Percentiles rank a stretch among this genome's conserved stretches.
Conservation (phyloP, 2,113 vertebrate genomes). For the Eublepharis macularius region DNA sequence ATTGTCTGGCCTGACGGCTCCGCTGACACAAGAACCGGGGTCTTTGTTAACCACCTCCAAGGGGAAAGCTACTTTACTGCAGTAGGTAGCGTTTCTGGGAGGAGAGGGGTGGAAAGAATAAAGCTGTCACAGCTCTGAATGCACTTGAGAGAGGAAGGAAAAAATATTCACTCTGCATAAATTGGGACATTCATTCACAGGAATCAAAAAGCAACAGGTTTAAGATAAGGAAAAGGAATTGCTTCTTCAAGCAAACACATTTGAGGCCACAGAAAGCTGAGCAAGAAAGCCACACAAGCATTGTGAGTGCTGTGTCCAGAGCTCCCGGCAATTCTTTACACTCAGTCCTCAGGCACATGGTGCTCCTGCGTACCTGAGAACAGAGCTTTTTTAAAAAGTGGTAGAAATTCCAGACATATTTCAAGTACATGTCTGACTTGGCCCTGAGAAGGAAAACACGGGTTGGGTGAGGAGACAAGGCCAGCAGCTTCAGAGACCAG, state of each 20-base stretch:
- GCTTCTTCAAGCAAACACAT: neutral
- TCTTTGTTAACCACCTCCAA: constrained; percentile 80
- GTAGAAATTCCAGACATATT: no score
- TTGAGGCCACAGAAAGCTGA: neutral
- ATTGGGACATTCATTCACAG: neutral
- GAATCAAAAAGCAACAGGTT: neutral
- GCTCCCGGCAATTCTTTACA: no score
- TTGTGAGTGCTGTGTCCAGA: no score
- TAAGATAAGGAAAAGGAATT: neutral
- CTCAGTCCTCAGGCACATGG: no score
- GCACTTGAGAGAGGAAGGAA: neutral
- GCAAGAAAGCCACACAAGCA: neutral
- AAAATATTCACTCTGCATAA: neutral
- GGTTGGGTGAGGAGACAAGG: no score
- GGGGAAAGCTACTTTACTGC: constrained; percentile 84
- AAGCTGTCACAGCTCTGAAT: neutral
- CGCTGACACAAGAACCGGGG: constrained; percentile 69
- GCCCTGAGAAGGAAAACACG: no score
- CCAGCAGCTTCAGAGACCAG: no score
- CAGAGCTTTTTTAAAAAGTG: no score
- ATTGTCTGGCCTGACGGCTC: constrained; percentile 52
- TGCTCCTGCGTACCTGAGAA: no score
- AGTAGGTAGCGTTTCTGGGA: constrained; percentile 85
- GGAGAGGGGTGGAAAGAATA: constrained; percentile 17
- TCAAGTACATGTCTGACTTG: no score